Evolutionary conservation across 2,888 invertebrate genomes (phyloP), one percentile per base, ranked within the genome.

Genomic region (Drosophila vallismaia): DNA sequence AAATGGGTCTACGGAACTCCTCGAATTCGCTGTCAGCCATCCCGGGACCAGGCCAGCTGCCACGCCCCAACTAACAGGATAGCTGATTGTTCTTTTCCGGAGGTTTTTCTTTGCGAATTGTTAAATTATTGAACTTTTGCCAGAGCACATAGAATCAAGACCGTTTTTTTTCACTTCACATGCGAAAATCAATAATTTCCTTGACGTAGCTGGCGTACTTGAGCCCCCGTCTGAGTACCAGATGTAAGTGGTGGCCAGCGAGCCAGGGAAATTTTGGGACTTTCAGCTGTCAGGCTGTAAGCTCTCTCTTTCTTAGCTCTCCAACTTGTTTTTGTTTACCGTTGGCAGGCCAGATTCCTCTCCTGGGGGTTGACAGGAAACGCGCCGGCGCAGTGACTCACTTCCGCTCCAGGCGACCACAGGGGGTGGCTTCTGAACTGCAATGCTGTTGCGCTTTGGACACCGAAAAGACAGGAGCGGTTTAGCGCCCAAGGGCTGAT

Each of bases 21-120:
- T 97, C 97, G 93, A 96, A 97, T 93, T 97, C 97, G 92, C 95
- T 95, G 93, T 97, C 97, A 89, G 97, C 97, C 97, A 97, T 97
- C 24, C 54, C 63, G 62, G 57, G 38, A 36, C 57, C 9, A 44
- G 64, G 53, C 55, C 72, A 75, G 72, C 68, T 77, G 83, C 78
- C 82, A 79, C 83, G 64, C 75, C 74, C 50, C 66, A 71, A 40
- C 26, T 31, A 44, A 12, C 26, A 36, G 57, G 42, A 63, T 48
- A 36, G 50, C 53, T 46, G 33, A 19, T 9, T 10, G 9, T 0
- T 14, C 4, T 31, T 44, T 31, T 46, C 12, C 33, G 33, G 24
- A 44, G 46, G 14, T 14, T 24, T 40, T 48, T 8, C 9, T 56
- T n/a, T 6, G 8, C 12, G 8, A n/a, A 5, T 36, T 12, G n/a